phyloP scores from a whole-genome alignment of 2,797 vertebrate genomes.

The Syngnathus acus region DNA sequence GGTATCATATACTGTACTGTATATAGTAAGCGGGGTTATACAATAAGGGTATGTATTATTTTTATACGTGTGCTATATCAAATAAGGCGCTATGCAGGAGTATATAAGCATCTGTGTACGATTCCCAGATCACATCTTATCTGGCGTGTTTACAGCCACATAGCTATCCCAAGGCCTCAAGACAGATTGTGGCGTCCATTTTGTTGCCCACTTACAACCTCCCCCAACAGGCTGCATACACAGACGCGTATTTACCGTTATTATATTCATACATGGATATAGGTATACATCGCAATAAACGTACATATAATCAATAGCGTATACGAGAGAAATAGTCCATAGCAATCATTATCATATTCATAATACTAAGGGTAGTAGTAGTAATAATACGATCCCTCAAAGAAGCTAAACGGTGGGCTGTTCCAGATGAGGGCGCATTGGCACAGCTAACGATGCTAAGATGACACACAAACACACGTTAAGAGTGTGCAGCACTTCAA shows the following conservation, averaged over 20 bases:
- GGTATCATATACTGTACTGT: conserved; percentile 59
- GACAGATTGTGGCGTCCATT: conserved; percentile 11
- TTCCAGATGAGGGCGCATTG: conserved; percentile 51
- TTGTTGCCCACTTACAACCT: background rate
- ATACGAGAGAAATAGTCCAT: conserved; percentile 74
- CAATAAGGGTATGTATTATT: conserved; percentile 72
- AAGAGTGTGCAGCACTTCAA: background rate
- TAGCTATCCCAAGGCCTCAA: conserved; percentile 5
- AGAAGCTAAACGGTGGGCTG: conserved; percentile 67
- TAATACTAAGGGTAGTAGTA: conserved; percentile 62
- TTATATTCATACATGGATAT: conserved; percentile 78
- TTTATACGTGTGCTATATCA: conserved; percentile 70
- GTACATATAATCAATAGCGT: conserved; percentile 79
- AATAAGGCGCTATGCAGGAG: conserved; percentile 75
- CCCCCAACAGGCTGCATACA: conserved; percentile 61
- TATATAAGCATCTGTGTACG: conserved; percentile 68
- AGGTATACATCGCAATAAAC: conserved; percentile 80
- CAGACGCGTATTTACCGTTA: conserved; percentile 68
- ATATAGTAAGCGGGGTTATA: conserved; percentile 74
- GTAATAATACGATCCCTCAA: conserved; percentile 70
- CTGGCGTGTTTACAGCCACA: conserved; percentile 2
- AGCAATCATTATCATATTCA: conserved; percentile 74
- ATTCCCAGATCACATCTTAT: conserved; percentile 41
- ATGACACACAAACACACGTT: background rate
- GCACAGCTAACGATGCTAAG: background rate